phyloP scores from a whole-genome alignment of 1,140 invertebrate genomes.

The Aphaenogaster rudis region DNA sequence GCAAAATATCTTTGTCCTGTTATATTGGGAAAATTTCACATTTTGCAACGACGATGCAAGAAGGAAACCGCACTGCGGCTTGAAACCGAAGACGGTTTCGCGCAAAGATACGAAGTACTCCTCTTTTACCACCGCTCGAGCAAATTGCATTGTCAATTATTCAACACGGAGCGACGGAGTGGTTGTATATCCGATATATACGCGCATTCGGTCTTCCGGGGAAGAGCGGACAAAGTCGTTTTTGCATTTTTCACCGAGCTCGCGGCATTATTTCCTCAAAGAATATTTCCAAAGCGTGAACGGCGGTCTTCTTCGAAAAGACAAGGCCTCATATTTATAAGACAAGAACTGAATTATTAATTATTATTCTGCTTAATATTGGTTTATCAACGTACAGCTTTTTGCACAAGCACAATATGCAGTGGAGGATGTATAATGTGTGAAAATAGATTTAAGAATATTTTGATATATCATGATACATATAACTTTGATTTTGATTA shows the following conservation, averaged over 20 bases:
- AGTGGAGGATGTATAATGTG: not conserved
- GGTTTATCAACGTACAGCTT: not conserved
- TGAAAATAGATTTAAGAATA: not conserved
- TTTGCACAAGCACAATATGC: not conserved
- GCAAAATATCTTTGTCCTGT: not conserved
- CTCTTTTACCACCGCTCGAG: constrained; percentile 54
- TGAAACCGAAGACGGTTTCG: constrained; percentile 18
- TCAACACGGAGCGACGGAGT: constrained; percentile 58
- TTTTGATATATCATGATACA: no score
- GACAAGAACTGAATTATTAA: not conserved
- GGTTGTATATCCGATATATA: constrained; percentile 41
- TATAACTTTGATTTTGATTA: not conserved
- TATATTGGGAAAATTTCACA: not conserved
- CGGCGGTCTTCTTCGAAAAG: not conserved
- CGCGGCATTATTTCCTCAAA: constrained; percentile 42
- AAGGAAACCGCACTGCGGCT: constrained; percentile 1
- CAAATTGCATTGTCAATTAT: constrained; percentile 74
- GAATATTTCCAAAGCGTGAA: constrained; percentile 28
- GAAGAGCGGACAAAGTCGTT: constrained; percentile 36
- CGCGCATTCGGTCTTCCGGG: constrained; percentile 20
- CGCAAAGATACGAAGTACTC: constrained; percentile 11
- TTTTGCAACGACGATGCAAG: constrained; percentile 3
- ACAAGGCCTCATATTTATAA: not conserved
- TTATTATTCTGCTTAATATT: not conserved
- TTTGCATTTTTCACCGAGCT: constrained; percentile 21